phyloP scores from a whole-genome alignment of 2,888 invertebrate genomes.

The Macrosoma leucophasiata region DNA sequence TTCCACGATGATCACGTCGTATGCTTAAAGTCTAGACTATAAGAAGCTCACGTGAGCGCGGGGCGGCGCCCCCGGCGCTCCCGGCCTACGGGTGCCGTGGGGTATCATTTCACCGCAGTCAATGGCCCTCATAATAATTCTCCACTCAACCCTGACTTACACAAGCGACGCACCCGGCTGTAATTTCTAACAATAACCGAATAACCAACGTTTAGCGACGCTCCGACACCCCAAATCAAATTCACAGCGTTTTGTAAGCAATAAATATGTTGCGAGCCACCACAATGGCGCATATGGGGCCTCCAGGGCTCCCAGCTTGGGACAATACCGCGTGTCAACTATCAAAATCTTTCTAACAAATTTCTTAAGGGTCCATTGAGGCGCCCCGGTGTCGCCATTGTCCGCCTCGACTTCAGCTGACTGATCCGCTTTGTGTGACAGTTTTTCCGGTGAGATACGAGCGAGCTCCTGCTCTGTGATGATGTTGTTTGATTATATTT shows the following conservation, averaged over 20 bases:
- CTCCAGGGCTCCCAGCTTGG: slow-evolving; percentile 23
- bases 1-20: too few relatives aligned
- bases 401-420: slow-evolving; percentile 45
- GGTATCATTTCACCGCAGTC: too few relatives aligned
- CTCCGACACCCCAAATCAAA: slow-evolving; percentile 51
- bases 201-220: slow-evolving; percentile 45
- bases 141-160: slow-evolving; percentile 29
- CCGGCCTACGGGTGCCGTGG: too few relatives aligned
- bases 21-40: too few relatives aligned
- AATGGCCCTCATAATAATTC: slow-evolving; percentile 31
- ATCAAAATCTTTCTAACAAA: slow-evolving; percentile 61
- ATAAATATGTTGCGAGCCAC: slow-evolving; percentile 37
- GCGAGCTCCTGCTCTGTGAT: slow-evolving; percentile 54
- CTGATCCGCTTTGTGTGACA: slow-evolving; percentile 47
- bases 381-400: slow-evolving; percentile 57
- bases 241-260: slow-evolving; percentile 38
- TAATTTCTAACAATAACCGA: slow-evolving; percentile 46
- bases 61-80: too few relatives aligned
- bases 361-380: slow-evolving; percentile 62
- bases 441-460: slow-evolving; percentile 41
- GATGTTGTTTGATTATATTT: slow-evolving; percentile 61
- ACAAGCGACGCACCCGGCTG: too few relatives aligned
- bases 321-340: slow-evolving; percentile 40
- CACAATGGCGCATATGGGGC: slow-evolving; percentile 31
- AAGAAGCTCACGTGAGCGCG: too few relatives aligned